Evolutionary conservation across 2,113 vertebrate species (phyloP).

Genomic region (Ceyx cyanopectus): DNA sequence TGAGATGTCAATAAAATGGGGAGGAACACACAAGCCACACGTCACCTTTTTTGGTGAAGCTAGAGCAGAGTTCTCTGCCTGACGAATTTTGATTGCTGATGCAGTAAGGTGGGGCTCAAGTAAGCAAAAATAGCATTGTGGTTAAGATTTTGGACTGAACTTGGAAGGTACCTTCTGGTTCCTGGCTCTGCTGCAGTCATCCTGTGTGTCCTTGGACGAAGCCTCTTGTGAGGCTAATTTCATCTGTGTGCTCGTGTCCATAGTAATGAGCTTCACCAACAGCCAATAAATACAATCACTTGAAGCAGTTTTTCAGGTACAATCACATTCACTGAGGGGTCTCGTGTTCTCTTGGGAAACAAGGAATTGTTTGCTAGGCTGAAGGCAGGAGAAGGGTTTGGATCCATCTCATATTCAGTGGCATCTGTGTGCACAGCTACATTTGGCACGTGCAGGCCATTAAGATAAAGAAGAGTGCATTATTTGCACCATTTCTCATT

Average conservation of each 20-base stretch:
- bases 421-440: constrained; percentile 46
- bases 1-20: neutral
- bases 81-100: constrained; percentile 3
- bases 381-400: constrained; percentile 38
- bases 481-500: constrained; percentile 39
- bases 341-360: constrained; percentile 42
- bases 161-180: constrained; percentile 47
- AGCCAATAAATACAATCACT: constrained; percentile 66
- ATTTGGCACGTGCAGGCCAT: constrained; percentile 24
- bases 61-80: accelerated
- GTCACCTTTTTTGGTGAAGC: neutral
- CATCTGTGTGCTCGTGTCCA: constrained; percentile 43
- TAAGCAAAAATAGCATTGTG: constrained; percentile 33
- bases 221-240: constrained; percentile 57
- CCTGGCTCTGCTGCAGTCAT: constrained; percentile 41
- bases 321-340: constrained; percentile 28
- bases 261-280: constrained; percentile 62
- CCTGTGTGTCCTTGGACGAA: constrained; percentile 62
- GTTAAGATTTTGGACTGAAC: constrained; percentile 50
- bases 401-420: constrained; percentile 28
- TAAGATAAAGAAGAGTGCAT: neutral
- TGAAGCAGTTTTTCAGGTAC: constrained; percentile 65
- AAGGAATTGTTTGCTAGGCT: neutral
- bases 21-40: neutral
- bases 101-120: neutral